These are phyloP conservation scores for Thalassophryne amazonica DNA, from an alignment of 2,797 vertebrate species.

Conservation along the genomic window DNA sequence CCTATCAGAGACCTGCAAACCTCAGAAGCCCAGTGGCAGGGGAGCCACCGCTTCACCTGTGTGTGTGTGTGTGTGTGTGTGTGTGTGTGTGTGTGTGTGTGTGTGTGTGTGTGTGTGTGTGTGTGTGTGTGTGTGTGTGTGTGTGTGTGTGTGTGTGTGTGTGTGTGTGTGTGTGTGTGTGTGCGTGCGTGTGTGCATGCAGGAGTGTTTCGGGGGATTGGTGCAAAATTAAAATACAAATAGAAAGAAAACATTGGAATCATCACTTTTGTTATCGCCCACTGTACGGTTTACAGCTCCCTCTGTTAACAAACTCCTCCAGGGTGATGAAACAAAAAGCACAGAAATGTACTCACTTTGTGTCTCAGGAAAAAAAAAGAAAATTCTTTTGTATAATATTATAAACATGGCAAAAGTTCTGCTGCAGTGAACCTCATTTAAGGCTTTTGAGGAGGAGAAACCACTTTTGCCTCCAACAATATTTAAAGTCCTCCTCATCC, in stretches of 20 bases:
- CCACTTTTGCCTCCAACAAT: constrained; percentile 9
- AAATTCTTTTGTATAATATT: constrained; percentile 59
- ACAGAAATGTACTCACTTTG: constrained; percentile 49
- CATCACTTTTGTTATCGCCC: constrained; percentile 75
- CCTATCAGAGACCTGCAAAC: constrained; percentile 74
- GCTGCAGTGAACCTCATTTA: constrained; percentile 48
- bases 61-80: constrained; percentile 14
- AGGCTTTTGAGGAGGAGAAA: constrained; percentile 17
- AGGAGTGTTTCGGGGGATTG: constrained; percentile 65
- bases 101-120: constrained; percentile 5
- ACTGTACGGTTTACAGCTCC: constrained; percentile 56
- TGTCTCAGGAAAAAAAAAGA: constrained; percentile 51
- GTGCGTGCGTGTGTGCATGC: constrained; percentile 13
- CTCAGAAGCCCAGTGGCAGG: constrained; percentile 69
- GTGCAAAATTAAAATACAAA: constrained; percentile 77
- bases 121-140: constrained; percentile 28
- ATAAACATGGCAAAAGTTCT: constrained; percentile 37
- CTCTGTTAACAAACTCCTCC: constrained; percentile 71
- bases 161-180: constrained; percentile 1
- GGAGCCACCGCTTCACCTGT: constrained; percentile 54
- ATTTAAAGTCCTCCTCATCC: constrained; percentile 5
- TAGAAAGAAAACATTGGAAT: constrained; percentile 73
- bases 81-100: constrained; percentile 5
- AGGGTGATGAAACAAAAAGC: constrained; percentile 59
- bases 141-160: constrained; percentile 11